Percentiles rank a stretch among this genome's conserved stretches.
Conservation (phyloP, 2,888 invertebrate genomes). For the Macaria liturata region DNA sequence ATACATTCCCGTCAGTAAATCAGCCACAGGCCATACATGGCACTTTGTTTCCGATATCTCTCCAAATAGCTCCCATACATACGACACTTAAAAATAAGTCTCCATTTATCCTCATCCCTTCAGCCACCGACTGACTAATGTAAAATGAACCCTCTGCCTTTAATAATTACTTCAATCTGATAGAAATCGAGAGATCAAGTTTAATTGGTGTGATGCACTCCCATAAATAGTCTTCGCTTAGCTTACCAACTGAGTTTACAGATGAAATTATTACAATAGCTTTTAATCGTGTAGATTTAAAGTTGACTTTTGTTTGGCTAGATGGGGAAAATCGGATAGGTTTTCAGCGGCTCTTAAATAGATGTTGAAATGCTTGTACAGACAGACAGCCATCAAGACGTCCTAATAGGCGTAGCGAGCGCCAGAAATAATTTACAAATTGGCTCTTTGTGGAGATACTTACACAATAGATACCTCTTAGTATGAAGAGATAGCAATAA, state of each 20-base stretch:
- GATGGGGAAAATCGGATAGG: constrained; percentile 10
- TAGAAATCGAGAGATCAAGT: constrained; percentile 43
- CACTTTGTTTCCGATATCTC: constrained; percentile 67
- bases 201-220: constrained; percentile 47
- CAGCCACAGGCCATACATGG: constrained; percentile 66
- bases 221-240: constrained; percentile 67
- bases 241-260: constrained; percentile 25
- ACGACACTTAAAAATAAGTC: constrained; percentile 74
- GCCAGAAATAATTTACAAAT: constrained; percentile 80
- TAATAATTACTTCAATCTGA: constrained; percentile 14
- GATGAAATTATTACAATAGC: constrained; percentile 14
- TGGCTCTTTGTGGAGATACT: constrained; percentile 46
- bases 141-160: constrained; percentile 38
- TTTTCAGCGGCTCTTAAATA: constrained; percentile 75
- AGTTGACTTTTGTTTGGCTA: constrained; percentile 38
- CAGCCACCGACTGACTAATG: constrained; percentile 42
- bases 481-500: too few species aligned
- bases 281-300: constrained; percentile 39
- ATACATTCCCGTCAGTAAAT: constrained; percentile 65
- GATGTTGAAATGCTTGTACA: constrained; percentile 72
- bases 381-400: constrained; percentile 79
- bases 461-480: too few species aligned
- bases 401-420: constrained; percentile 77
- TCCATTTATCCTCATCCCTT: constrained; percentile 58
- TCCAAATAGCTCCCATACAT: constrained; percentile 66